These are phyloP conservation scores for Agrotis puta DNA, from an alignment of 2,888 invertebrate species.

Conservation along the genomic window DNA sequence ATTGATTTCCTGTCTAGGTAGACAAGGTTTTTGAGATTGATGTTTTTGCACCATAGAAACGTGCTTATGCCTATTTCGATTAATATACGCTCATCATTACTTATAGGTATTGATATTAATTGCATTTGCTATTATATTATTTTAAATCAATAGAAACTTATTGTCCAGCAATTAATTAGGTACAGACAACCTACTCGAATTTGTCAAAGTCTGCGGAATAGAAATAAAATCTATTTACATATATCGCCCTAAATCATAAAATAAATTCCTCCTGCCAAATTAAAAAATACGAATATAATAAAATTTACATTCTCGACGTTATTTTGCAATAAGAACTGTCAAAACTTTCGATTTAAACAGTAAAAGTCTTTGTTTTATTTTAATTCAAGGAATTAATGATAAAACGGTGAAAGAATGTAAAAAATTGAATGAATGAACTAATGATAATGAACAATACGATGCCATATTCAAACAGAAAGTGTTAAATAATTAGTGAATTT, in stretches of 20 bases:
- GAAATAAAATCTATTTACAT: conserved; percentile 15
- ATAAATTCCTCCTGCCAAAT: conserved; percentile 10
- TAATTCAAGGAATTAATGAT: conserved; percentile 6
- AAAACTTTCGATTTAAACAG: conserved; percentile 16
- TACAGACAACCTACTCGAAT: no score
- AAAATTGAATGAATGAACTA: conserved; percentile 22
- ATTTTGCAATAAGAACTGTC: conserved; percentile 16
- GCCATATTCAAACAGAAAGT: no score
- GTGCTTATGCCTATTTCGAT: not conserved
- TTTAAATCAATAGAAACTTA: no score
- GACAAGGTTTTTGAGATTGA: not conserved
- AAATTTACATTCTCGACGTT: conserved; percentile 15
- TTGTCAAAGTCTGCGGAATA: no score
- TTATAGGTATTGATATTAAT: not conserved
- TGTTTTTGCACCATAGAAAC: not conserved
- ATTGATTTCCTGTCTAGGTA: not conserved
- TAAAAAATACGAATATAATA: conserved; percentile 8
- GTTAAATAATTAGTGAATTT: no score
- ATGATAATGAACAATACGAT: not conserved
- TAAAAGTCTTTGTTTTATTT: not conserved
- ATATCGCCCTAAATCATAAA: not conserved
- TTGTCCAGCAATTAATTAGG: not conserved
- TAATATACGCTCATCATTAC: not conserved
- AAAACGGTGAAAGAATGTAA: not conserved
- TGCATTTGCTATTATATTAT: no score